A percentile compares a stretch with the other conserved stretches of the same genome.
Conservation (phyloP, 2,797 vertebrate genomes). For the Melanotaenia trifasciata region DNA sequence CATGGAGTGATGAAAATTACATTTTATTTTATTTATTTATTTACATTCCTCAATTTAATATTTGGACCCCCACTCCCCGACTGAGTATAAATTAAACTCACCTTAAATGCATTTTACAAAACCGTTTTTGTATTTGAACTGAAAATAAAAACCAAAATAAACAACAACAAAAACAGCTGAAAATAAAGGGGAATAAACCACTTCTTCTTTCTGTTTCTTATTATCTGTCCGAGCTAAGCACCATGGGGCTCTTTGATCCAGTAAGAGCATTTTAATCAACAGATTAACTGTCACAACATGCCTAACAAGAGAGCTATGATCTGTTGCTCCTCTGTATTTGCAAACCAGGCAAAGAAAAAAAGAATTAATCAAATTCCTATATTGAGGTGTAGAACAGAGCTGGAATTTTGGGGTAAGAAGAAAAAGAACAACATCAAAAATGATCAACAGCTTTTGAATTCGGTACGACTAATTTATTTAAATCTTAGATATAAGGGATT, state of each 20-base stretch:
- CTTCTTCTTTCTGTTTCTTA: neutral
- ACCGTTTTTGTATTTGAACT: neutral
- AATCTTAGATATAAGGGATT: conserved; percentile 17
- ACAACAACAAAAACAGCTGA: neutral
- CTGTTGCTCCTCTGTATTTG: no score
- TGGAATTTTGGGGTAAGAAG: no score
- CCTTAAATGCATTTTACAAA: no score
- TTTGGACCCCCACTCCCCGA: neutral
- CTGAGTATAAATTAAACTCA: no score
- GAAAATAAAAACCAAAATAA: no score
- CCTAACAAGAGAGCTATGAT: no score
- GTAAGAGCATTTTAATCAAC: conserved; percentile 19
- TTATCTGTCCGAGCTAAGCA: neutral
- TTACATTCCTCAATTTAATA: neutral
- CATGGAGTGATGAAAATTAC: no score
- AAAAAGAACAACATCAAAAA: neutral
- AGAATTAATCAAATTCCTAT: no score
- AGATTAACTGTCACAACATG: conserved; percentile 13
- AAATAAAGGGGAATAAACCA: neutral
- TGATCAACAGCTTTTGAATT: neutral
- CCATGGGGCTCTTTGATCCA: conserved; percentile 20
- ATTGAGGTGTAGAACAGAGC: no score
- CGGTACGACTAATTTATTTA: conserved; percentile 29
- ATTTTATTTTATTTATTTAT: neutral
- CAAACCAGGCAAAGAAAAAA: no score